Conservation (phyloP, 1,140 invertebrate genomes). For the Brachionus manjavacas region DNA sequence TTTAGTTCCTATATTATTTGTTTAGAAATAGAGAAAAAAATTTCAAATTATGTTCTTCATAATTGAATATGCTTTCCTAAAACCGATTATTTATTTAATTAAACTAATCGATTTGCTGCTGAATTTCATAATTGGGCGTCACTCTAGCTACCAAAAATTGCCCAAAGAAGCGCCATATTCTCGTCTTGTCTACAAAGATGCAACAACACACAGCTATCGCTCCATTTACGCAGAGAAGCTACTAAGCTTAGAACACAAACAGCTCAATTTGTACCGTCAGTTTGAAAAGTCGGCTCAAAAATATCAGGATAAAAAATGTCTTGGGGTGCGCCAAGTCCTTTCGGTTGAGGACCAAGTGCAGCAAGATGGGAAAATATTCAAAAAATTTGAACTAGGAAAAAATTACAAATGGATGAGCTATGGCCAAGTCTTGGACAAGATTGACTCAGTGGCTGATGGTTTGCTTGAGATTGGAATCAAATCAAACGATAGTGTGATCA, state of each 20-base stretch:
- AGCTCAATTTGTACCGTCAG: background rate
- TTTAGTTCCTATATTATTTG: background rate
- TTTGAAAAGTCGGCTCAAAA: background rate
- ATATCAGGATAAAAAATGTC: background rate
- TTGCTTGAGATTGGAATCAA: conserved; percentile 59
- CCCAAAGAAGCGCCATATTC: background rate
- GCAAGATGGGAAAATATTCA: conserved; percentile 86
- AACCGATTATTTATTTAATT: conserved; percentile 1
- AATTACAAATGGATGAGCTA: conserved; percentile 86
- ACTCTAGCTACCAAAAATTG: background rate
- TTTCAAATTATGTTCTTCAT: background rate
- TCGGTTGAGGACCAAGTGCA: conserved; percentile 88
- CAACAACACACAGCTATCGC: background rate
- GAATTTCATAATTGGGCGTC: background rate
- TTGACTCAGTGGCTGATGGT: conserved; percentile 67
- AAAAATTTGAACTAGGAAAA: conserved; percentile 68
- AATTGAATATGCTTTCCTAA: conserved; percentile 11
- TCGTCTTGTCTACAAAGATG: background rate
- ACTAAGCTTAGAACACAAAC: background rate
- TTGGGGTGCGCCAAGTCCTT: conserved; percentile 68
- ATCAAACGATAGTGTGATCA: conserved; percentile 71
- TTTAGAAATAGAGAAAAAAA: background rate
- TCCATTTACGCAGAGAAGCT: background rate
- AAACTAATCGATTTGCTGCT: conserved; percentile 9
- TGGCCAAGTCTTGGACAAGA: conserved; percentile 69